Conservation (phyloP, 2,113 vertebrate genomes). For the Apteryx mantelli region DNA sequence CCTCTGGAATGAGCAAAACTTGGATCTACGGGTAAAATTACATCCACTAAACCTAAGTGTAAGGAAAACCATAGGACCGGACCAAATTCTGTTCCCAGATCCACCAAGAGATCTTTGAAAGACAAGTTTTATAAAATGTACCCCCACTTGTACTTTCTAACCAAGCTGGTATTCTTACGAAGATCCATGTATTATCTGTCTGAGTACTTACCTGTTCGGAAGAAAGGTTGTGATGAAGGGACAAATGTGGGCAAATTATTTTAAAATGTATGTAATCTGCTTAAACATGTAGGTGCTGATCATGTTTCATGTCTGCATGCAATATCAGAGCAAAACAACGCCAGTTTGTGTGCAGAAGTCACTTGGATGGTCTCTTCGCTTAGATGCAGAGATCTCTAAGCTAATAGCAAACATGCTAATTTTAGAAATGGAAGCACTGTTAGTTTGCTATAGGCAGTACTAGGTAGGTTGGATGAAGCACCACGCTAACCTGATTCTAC, state of each 20-base stretch:
- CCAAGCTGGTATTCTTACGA: neutral
- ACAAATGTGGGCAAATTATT: neutral
- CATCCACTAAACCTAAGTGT: neutral
- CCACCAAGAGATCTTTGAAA: neutral
- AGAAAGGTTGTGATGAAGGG: neutral
- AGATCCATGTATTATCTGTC: neutral
- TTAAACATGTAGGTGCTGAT: neutral
- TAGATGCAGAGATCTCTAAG: neutral
- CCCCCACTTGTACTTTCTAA: neutral
- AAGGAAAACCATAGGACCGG: neutral
- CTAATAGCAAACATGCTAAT: neutral
- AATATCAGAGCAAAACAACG: rapidly evolving
- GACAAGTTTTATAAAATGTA: neutral
- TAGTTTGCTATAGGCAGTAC: neutral
- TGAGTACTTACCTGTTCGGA: neutral
- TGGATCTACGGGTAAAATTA: neutral
- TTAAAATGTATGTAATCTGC: neutral
- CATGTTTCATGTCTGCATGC: neutral
- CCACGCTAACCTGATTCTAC: neutral
- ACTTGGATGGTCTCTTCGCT: rapidly evolving
- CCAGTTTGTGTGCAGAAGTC: neutral
- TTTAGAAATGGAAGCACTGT: neutral
- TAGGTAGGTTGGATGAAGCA: neutral
- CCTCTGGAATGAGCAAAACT: neutral
- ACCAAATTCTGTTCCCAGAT: neutral